Percentiles rank a stretch among this genome's conserved stretches.
Evolutionary conservation across 2,797 vertebrate genomes (phyloP).

Genomic region (Chelmon rostratus): DNA sequence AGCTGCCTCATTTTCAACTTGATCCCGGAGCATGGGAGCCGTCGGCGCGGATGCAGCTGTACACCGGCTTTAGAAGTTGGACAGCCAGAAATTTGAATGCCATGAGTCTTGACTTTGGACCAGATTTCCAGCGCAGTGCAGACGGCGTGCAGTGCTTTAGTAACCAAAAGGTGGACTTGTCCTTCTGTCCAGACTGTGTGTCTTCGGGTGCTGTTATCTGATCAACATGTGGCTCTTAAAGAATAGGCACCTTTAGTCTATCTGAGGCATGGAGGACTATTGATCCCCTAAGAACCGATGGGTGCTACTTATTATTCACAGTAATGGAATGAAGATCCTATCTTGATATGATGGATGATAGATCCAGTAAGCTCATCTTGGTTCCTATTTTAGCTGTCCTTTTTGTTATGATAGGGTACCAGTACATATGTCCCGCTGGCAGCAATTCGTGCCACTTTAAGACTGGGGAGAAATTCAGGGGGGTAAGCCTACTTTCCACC

Average conservation of each 20-base stretch:
- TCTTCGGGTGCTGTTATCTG: slow-evolving; percentile 34
- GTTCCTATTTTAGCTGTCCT: slow-evolving; percentile 93
- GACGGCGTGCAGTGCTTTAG: slow-evolving; percentile 39
- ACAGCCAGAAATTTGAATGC: slow-evolving; percentile 51
- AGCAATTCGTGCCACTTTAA: slow-evolving; percentile 91
- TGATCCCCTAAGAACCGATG: slow-evolving; percentile 56
- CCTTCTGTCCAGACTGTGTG: slow-evolving; percentile 29
- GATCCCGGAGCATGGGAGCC: slow-evolving; percentile 56
- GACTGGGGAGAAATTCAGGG: slow-evolving; percentile 81
- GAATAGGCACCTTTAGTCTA: slow-evolving; percentile 51
- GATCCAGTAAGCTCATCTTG: slow-evolving; percentile 94
- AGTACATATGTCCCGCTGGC: slow-evolving; percentile 94
- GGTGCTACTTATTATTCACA: slow-evolving; percentile 73
- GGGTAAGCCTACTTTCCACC: slow-evolving; percentile 80
- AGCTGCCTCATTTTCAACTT: slow-evolving; percentile 69
- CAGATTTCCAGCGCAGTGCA: slow-evolving; percentile 53
- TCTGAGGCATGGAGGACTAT: slow-evolving; percentile 59
- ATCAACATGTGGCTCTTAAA: slow-evolving; percentile 80
- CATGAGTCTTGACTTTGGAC: slow-evolving; percentile 71
- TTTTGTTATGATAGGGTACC: slow-evolving; percentile 95
- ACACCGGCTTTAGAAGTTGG: slow-evolving; percentile 77
- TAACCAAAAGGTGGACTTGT: slow-evolving; percentile 46
- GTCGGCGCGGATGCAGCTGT: slow-evolving; percentile 65
- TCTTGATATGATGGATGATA: slow-evolving; percentile 93
- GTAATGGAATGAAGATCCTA: slow-evolving; percentile 83